Percentiles rank a stretch among this genome's conserved stretches.
Conservation (phyloP, 2,888 invertebrate genomes). For the Eueremaeus valkanovi region DNA sequence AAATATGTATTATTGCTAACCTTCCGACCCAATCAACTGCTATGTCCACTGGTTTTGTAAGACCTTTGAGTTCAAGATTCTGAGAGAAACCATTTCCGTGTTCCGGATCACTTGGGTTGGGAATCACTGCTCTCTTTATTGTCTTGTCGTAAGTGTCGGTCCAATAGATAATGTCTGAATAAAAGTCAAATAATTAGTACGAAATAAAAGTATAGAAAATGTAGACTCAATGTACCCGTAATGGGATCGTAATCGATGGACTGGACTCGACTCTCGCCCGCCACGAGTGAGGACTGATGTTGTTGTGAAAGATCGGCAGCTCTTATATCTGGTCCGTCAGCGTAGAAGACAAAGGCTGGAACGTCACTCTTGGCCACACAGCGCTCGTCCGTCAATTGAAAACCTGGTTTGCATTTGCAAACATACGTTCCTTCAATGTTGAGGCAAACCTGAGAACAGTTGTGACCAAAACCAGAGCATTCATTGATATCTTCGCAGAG, state of each 20-base stretch:
- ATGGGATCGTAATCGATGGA: conserved; percentile 84
- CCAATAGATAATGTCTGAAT: conserved; percentile 83
- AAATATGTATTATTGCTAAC: conserved; percentile 49
- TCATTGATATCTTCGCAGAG: conserved; percentile 85
- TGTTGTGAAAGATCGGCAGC: conserved; percentile 56
- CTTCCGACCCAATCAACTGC: conserved; percentile 89
- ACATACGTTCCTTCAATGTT: conserved; percentile 85
- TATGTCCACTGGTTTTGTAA: conserved; percentile 77
- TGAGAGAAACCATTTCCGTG: conserved; percentile 78
- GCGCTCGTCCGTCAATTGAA: conserved; percentile 67
- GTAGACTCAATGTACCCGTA: conserved; percentile 47
- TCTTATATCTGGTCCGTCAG: conserved; percentile 81
- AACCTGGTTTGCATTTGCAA: conserved; percentile 81
- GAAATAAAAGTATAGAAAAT: neutral
- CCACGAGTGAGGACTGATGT: conserved; percentile 59
- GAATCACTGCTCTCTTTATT: conserved; percentile 85
- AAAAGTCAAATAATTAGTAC: neutral
- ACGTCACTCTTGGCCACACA: conserved; percentile 61
- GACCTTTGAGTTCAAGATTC: conserved; percentile 71
- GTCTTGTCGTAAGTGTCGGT: conserved; percentile 85
- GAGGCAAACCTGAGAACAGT: conserved; percentile 87
- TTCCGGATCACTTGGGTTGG: conserved; percentile 58
- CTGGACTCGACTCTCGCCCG: conserved; percentile 80
- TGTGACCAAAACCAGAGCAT: conserved; percentile 70
- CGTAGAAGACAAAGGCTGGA: conserved; percentile 61